Evolutionary conservation across 2,113 vertebrate genomes (phyloP), one percentile per base, ranked within the genome.

Genomic region (Chaetodon auriga): DNA sequence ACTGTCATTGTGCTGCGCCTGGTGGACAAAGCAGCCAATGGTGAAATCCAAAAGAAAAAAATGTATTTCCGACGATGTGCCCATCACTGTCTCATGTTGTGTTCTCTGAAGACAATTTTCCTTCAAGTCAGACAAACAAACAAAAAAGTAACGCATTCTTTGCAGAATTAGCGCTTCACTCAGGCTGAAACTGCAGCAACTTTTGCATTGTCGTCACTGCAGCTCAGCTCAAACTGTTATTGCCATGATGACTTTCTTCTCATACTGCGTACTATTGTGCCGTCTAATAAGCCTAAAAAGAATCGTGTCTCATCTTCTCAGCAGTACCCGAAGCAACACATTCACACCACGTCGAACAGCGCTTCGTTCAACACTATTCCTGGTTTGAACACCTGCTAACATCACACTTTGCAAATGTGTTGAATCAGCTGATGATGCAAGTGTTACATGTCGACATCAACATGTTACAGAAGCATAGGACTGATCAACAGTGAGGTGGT

Each of bases 21-120:
- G 68, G 19, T 45, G 81, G 74, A 64, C 62, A 62, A 51, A 81
- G 75, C 78, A 77, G 58, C 68, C 79, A 60, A 84, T 64, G 14
- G 79, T 55, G 64, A 70, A 75, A 68, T 79, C 35, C 68, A 76
- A 68, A 81, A 43, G 23, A 48, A 79, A 36, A 61, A 68, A 49
- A 16, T 30, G 30, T 30, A 30, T 30, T 80, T 83, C 30, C 30
- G 30, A 30, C 30, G 30, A 53, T 61, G 19, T 79, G 46, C 21
- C 49, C 49, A 21, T 18, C 21, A 6, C 48, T 49, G 15, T 49
- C 5, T 30, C n/a, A 12, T 69, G 38, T 19, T 62, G 30, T 70
- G 69, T 65, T 58, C 16, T 68, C 46, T 73, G 30, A 78, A 11
- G 60, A 66, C 14, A 63, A 3, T 43, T 65, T 16, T 18, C 48